phyloP scores from a whole-genome alignment of 2,888 invertebrate genomes.

The Strigamia crassipes region DNA sequence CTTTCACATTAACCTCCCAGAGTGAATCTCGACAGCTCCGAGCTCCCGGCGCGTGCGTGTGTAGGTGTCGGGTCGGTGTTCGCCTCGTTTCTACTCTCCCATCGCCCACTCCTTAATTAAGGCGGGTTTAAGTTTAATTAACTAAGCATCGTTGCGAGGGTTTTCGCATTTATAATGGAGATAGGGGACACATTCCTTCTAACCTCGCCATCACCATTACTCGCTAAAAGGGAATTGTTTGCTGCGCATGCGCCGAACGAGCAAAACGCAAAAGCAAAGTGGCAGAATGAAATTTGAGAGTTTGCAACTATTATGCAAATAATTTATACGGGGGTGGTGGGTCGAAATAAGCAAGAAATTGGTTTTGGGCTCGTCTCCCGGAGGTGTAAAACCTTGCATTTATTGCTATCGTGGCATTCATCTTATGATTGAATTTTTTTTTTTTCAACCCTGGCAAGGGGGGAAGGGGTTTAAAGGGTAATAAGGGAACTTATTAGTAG shows the following conservation, averaged over 20 bases:
- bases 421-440: background rate
- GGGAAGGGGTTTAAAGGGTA: background rate
- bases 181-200: background rate
- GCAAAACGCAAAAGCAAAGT: too few relatives aligned
- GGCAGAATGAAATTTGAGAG: background rate
- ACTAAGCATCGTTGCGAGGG: conserved; percentile 45
- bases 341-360: background rate
- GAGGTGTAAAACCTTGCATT: background rate
- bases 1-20: background rate
- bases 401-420: background rate
- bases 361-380: background rate
- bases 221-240: too few relatives aligned
- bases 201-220: too few relatives aligned
- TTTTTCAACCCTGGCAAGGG: background rate
- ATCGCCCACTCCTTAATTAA: conserved; percentile 45
- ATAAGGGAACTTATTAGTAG: background rate
- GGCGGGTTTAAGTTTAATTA: conserved; percentile 47
- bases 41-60: background rate
- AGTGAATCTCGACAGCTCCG: background rate
- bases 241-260: background rate
- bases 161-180: conserved; percentile 42
- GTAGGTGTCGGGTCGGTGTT: background rate
- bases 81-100: background rate
- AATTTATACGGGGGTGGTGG: background rate
- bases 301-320: background rate